Base-by-base conservation (phyloP, 2,113 vertebrate genomes). In the Takifugu flavidus region DNA sequence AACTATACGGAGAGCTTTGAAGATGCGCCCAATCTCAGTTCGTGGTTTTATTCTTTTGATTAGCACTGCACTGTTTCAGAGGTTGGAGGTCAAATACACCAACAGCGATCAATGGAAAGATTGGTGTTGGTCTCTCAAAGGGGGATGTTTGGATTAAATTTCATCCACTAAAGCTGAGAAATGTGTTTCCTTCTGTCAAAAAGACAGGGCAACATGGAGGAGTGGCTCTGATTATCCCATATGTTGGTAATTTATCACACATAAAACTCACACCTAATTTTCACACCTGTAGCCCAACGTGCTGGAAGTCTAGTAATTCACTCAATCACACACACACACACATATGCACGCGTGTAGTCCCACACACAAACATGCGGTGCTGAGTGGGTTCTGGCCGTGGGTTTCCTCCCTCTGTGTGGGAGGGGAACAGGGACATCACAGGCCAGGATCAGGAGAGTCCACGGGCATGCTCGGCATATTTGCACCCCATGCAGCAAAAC, bases 231-330 rank as follows among this genome's bases (percentile, higher is more conserved):
- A 89, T 89, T 84, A 88, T 81, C 62, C 83, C 91, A 92, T 87
- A 90, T 92, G 90, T 87, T 88, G 84, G 83, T 88, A 81, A 91
- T 91, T 92, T 86, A 91, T 89, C 86, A 86, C 87, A 89, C 89
- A 92, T 92, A 92, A 92, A 92, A 67, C 89, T 92, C 87, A 85
- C 91, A 91, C 90, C 89, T 90, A 77, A 89, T 91, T 91, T 90
- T 90, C 89, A 90, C 90, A 91, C 89, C 89, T 91, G 87, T 82
- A 85, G 85, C 86, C 85, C 80, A 88, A 84, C 62, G 58, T 77
- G 79, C 68, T 79, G 70, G 26, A 72, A 83, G 74, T 78, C 63
- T 75, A 71, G 79, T 81, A 82, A 87, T 81, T 82, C 69, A 60
- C 66, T 46, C 77, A 55, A 73, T 73, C 72, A 51, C 39, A 43